These are phyloP conservation scores for Mesoligia furuncula DNA, from an alignment of 2,888 invertebrate species.

Conservation along the genomic window DNA sequence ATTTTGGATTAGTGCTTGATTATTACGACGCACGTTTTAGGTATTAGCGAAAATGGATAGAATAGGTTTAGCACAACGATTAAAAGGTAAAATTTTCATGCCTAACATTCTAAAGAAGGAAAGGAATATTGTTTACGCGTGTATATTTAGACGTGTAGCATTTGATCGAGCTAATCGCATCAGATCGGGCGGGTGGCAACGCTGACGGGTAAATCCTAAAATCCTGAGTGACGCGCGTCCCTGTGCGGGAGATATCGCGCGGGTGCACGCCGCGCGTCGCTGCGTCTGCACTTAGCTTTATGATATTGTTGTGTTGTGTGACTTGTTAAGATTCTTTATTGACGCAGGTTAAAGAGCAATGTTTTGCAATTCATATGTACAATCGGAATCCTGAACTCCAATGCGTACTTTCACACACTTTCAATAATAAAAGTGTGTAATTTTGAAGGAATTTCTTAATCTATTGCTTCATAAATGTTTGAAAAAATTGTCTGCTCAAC, in stretches of 20 bases:
- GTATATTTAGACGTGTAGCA: slow-evolving; percentile 26
- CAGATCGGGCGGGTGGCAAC: slow-evolving; percentile 45
- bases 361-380: neutral
- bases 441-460: neutral
- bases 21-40: neutral
- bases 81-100: neutral
- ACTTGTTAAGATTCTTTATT: slow-evolving; percentile 1
- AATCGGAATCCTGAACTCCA: neutral
- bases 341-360: neutral
- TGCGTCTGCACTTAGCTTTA: slow-evolving; percentile 64
- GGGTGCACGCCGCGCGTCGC: slow-evolving; percentile 57
- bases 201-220: slow-evolving; percentile 81
- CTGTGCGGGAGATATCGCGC: slow-evolving; percentile 69
- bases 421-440: no score
- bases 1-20: neutral
- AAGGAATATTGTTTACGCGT: slow-evolving; percentile 5
- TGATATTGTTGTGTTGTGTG: slow-evolving; percentile 30
- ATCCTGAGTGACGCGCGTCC: slow-evolving; percentile 78
- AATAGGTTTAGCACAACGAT: neutral
- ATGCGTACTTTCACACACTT: neutral
- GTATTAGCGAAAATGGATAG: neutral
- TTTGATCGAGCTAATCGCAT: slow-evolving; percentile 58
- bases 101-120: neutral
- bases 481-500: no score
- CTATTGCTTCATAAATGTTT: no score